Percentiles rank a stretch among this genome's conserved stretches.
These are phyloP conservation scores for Capreolus pygargus DNA, from an alignment of 2,113 vertebrate species.

Conservation along the genomic window DNA sequence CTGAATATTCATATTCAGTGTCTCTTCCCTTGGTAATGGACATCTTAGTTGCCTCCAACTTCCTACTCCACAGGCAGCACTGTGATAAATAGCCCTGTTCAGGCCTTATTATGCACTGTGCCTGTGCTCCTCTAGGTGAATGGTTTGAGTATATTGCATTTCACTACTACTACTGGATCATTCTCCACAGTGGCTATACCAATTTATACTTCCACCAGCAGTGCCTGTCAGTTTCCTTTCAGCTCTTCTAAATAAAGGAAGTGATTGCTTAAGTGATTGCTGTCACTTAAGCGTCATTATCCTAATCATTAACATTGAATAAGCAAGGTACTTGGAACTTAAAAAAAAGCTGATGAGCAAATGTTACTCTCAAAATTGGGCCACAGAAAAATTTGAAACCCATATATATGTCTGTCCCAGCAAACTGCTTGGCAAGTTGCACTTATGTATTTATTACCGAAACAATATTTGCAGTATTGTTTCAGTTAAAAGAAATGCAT, in stretches of 20 bases:
- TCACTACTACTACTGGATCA: not conserved
- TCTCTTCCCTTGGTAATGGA: not conserved
- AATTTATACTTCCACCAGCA: not conserved
- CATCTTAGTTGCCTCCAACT: not conserved
- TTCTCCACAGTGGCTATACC: not conserved
- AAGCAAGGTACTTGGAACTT: not conserved
- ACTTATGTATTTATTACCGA: constrained; percentile 37
- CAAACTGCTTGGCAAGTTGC: not conserved
- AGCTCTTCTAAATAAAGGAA: not conserved
- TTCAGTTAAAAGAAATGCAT: constrained; percentile 10
- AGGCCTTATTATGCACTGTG: not conserved
- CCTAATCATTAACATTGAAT: not conserved
- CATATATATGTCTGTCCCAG: not conserved
- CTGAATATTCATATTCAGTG: not conserved
- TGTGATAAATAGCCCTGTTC: not conserved
- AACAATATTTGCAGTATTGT: not conserved
- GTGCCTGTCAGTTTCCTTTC: not conserved
- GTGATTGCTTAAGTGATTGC: not conserved
- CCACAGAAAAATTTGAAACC: not conserved
- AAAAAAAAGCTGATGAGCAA: not conserved
- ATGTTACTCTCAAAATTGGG: not conserved
- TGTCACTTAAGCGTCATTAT: not conserved
- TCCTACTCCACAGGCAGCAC: not conserved
- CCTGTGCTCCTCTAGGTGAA: not conserved
- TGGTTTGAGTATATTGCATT: not conserved